phyloP scores from a whole-genome alignment of 2,113 vertebrate genomes.

The Phyllostomus discolor region DNA sequence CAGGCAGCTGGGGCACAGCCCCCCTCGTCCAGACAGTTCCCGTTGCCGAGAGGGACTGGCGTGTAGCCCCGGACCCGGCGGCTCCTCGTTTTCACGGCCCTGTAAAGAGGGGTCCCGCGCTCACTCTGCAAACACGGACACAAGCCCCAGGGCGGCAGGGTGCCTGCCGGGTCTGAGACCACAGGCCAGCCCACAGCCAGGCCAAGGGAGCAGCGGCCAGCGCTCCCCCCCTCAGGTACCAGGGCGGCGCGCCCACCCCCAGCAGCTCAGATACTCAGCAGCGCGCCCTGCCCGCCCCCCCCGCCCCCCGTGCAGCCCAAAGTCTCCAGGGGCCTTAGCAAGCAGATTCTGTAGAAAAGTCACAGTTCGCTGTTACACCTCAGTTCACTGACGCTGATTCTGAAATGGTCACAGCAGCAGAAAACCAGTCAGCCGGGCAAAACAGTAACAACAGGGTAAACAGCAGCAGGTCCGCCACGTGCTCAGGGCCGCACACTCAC shows the following conservation, averaged over 20 bases:
- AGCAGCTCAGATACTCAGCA: not conserved
- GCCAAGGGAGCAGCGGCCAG: not conserved
- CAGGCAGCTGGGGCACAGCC: not conserved
- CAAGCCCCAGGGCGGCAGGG: not conserved
- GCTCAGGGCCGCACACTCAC: rapidly evolving
- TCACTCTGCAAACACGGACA: not conserved
- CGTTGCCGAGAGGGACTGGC: not conserved
- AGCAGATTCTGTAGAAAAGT: not conserved
- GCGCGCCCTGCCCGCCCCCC: not conserved
- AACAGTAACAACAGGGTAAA: not conserved
- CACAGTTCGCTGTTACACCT: not conserved
- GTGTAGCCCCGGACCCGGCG: too few species aligned
- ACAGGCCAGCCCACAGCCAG: not conserved
- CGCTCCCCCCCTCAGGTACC: not conserved
- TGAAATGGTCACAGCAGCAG: not conserved
- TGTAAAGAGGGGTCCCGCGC: not conserved
- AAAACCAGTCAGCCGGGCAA: not conserved
- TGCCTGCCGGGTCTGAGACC: not conserved
- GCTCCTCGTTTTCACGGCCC: too few species aligned
- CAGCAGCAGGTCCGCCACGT: rapidly evolving
- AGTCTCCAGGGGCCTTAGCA: not conserved
- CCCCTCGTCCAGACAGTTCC: not conserved
- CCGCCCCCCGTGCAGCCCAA: not conserved
- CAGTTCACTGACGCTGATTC: not conserved
- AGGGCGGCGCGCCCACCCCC: not conserved